Base-by-base conservation (phyloP, 92 coral and sea anemone genomes). In the Parazoanthus darwini region DNA sequence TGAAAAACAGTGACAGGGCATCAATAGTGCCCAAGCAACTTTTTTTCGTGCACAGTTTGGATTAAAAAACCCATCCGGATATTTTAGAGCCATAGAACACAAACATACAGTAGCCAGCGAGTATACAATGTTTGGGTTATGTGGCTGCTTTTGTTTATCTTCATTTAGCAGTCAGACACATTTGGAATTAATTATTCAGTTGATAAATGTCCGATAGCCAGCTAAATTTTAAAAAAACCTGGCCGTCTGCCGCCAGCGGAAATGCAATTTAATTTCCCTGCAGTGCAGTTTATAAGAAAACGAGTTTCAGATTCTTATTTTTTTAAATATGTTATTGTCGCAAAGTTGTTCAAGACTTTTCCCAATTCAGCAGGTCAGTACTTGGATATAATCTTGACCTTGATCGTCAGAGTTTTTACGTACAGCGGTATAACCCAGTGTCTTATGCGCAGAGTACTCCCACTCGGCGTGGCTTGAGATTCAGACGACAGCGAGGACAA, bases 391-490 rank as follows among this genome's bases (percentile, higher is more conserved):
- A 29, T 59, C 15, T 48, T n/a, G 44, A 33, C 10, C 14, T 20
- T 42, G 46, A 22, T 80, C 72, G 15, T 36, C 42, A 13, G 8
- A 59, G 85, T 58, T 50, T 38, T 56, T 63, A 3, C 10, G 85
- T 80, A 80, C 85, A 80, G 85, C 85, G 85, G 85, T 56, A 16
- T 39, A 8, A 15, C 44, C 29, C 67, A 80, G 29, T 54, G 50
- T 13, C 51, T 18, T 63, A 58, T 80, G 85, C 85, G 85, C 85
- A 36, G 25, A 56, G 70, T 39, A 76, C 72, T 29, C 68, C 85
- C 68, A 37, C 70, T 56, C 85, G 85, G 85, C 73, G 85, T 80
- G 85, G 85, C 85, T 80, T 74, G 78, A 74, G 7, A 37, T 54
- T 13, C 18, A 54, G 59, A 42, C 18, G 78, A 74, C 78, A 74